A percentile compares a stretch with the other conserved stretches of the same genome.
Conservation (phyloP, 2,113 vertebrate species). For the Sigmodon hispidus region DNA sequence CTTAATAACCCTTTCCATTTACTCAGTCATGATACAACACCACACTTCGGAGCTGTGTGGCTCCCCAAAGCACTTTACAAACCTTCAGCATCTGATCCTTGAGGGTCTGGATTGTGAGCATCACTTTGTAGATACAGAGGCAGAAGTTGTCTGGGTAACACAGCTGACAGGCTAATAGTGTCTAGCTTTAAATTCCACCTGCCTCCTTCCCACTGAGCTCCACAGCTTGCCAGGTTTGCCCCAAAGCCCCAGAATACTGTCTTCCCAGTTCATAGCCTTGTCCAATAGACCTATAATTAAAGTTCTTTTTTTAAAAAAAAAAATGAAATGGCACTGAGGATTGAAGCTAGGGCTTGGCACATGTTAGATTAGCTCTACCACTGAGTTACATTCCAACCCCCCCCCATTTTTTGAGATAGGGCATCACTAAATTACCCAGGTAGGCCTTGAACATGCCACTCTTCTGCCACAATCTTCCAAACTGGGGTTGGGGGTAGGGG, state of each 20-base stretch:
- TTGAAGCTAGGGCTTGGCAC: not conserved
- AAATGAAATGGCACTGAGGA: not conserved
- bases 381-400: not conserved
- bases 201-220: not conserved
- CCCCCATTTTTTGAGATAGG: not conserved
- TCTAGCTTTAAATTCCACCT: not conserved
- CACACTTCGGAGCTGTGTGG: not conserved
- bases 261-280: not conserved
- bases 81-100: not conserved
- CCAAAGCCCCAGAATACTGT: not conserved
- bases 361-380: not conserved
- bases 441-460: not conserved
- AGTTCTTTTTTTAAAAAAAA: not conserved
- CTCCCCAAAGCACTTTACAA: not conserved
- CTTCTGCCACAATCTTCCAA: not conserved
- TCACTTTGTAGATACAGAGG: not conserved
- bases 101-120: not conserved
- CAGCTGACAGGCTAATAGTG: not conserved
- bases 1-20: not conserved
- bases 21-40: not conserved
- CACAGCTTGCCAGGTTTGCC: not conserved
- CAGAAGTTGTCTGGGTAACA: rapidly evolving
- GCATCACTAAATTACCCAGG: not conserved
- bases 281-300: not conserved
- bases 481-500: no score